Percentiles rank a stretch among this genome's conserved stretches.
Conservation (phyloP, 2,888 invertebrate genomes). For the Polydrusus cervinus region DNA sequence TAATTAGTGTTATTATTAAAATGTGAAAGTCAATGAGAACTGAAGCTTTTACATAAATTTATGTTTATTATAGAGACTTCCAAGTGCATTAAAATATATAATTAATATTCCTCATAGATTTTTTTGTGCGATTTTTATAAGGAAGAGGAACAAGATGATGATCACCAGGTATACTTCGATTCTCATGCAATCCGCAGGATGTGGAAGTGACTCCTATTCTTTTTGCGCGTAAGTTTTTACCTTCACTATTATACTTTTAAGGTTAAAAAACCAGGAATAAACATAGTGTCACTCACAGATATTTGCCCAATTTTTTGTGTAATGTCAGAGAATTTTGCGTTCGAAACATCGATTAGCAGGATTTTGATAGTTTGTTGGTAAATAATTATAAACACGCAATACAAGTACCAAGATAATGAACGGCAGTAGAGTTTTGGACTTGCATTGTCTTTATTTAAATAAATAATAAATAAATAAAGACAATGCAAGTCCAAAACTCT, state of each 20-base stretch:
- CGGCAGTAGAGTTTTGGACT: too few species aligned
- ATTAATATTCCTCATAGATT: background rate
- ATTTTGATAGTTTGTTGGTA: too few species aligned
- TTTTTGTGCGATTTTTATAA: conserved; percentile 23
- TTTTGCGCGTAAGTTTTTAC: conserved; percentile 64
- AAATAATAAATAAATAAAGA: too few species aligned
- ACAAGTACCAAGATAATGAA: too few species aligned
- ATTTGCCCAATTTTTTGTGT: too few species aligned
- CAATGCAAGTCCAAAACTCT: too few species aligned
- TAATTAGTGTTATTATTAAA: background rate
- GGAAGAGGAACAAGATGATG: conserved; percentile 73
- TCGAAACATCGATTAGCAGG: too few species aligned
- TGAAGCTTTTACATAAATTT: background rate
- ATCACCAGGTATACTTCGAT: conserved; percentile 83
- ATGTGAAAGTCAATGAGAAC: background rate
- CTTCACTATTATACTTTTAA: background rate
- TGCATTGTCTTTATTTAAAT: too few species aligned
- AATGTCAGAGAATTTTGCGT: too few species aligned
- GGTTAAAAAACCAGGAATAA: background rate
- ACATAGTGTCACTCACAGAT: too few species aligned
- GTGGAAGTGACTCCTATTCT: conserved; percentile 69
- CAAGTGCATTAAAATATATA: conserved; percentile 7
- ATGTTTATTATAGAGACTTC: conserved; percentile 5
- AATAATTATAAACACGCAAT: too few species aligned
- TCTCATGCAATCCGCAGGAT: conserved; percentile 78